These are phyloP conservation scores for Pimephales promelas DNA, from an alignment of 2,113 vertebrate species.

Conservation along the genomic window DNA sequence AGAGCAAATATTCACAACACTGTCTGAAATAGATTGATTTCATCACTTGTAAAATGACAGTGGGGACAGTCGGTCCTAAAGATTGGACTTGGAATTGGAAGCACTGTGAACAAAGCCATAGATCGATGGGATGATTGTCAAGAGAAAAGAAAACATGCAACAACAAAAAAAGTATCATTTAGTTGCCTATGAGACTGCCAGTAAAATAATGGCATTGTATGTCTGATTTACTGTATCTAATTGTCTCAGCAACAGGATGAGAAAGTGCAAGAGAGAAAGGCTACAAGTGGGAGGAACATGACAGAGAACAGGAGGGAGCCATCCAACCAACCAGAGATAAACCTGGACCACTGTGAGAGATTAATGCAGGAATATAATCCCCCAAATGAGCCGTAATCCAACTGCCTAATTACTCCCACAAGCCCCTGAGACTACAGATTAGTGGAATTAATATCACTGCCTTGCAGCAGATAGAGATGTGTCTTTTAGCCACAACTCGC, in stretches of 20 bases:
- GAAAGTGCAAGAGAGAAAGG: not conserved
- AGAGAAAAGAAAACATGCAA: not conserved
- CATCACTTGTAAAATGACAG: not conserved
- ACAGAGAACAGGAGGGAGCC: not conserved
- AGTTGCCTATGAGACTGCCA: not conserved
- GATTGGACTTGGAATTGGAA: slow-evolving; percentile 10
- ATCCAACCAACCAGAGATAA: slow-evolving; percentile 23
- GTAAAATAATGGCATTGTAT: not conserved
- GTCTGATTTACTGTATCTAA: not conserved
- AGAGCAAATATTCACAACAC: not conserved
- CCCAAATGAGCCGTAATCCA: slow-evolving; percentile 52
- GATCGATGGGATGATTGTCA: not conserved
- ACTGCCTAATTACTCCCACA: slow-evolving; percentile 51
- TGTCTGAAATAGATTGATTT: slow-evolving; percentile 4
- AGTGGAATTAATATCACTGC: slow-evolving; percentile 49
- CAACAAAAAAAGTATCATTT: not conserved
- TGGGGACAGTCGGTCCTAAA: not conserved
- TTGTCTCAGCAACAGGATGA: not conserved
- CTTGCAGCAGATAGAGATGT: slow-evolving; percentile 23
- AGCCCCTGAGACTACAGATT: slow-evolving; percentile 46
- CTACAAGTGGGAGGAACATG: slow-evolving; percentile 6
- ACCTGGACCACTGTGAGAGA: slow-evolving; percentile 33
- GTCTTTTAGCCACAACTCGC: slow-evolving; percentile 2
- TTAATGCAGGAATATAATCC: slow-evolving; percentile 42
- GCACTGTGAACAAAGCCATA: not conserved